phyloP scores from a whole-genome alignment of 2,888 invertebrate species.

The Argyresthia goedartella region DNA sequence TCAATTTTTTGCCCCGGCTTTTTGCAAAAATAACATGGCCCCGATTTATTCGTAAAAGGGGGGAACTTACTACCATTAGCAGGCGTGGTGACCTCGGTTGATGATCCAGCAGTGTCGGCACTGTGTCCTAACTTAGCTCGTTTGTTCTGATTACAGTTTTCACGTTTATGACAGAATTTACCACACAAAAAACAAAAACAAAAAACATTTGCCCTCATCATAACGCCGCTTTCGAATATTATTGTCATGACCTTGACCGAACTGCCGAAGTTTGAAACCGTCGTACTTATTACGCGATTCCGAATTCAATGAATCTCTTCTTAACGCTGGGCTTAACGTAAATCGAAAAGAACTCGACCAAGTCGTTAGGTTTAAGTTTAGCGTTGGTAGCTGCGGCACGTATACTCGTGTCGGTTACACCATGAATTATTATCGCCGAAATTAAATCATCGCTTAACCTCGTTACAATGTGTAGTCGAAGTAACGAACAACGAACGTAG shows the following conservation, averaged over 20 bases:
- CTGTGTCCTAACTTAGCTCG: neutral
- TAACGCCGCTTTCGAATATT: neutral
- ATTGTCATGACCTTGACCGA: no score
- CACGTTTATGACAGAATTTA: conserved; percentile 5
- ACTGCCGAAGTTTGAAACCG: no score
- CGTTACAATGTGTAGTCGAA: conserved; percentile 7
- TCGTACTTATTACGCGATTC: neutral
- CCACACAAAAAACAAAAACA: no score
- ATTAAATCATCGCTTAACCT: conserved; percentile 5
- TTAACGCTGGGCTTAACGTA: neutral
- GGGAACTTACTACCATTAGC: neutral
- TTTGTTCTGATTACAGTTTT: conserved; percentile 2
- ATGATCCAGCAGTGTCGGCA: neutral
- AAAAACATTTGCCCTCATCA: conserved; percentile 9
- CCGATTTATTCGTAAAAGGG: neutral
- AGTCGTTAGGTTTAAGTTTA: conserved; percentile 1
- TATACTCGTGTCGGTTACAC: conserved; percentile 3
- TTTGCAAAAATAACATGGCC: conserved; percentile 5
- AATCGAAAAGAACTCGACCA: conserved; percentile 7
- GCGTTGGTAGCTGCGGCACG: conserved; percentile 6
- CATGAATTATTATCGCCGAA: conserved; percentile 4
- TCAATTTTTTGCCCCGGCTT: conserved; percentile 13
- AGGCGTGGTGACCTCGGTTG: neutral
- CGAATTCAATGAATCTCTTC: neutral
- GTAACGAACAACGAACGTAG: conserved; percentile 10